Conservation (phyloP, 2,797 vertebrate genomes). For the Clarias pachynema region DNA sequence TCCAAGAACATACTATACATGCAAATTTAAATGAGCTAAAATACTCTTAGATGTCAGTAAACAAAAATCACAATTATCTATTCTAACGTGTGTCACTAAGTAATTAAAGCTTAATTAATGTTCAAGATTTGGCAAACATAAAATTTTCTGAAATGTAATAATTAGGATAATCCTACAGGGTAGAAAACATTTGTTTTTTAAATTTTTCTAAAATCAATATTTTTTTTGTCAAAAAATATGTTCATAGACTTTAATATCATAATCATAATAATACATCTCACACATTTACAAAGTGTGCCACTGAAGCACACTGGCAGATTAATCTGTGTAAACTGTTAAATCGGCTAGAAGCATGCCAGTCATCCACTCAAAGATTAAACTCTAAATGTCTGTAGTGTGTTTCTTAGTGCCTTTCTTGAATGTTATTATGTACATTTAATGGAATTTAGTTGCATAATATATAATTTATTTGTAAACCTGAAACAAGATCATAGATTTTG, state of each 20-base stretch:
- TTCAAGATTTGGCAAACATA: conserved; percentile 11
- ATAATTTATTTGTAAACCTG: neutral
- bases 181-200: neutral
- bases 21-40: conserved; percentile 2
- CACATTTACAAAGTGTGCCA: neutral
- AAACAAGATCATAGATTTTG: neutral
- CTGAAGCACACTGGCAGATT: conserved; percentile 13
- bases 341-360: neutral
- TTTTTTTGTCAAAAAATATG: neutral
- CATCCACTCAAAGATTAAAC: neutral
- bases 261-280: conserved; percentile 17
- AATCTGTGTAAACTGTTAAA: conserved; percentile 5
- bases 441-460: neutral
- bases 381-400: neutral
- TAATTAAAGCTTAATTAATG: conserved; percentile 28
- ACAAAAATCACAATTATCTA: conserved; percentile 4
- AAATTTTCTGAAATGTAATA: conserved; percentile 18
- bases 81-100: conserved; percentile 2
- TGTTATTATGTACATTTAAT: neutral
- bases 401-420: neutral
- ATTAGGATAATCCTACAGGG: conserved; percentile 32
- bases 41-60: neutral
- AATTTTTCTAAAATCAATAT: neutral
- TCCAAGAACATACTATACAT: neutral
- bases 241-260: conserved; percentile 23